Percentiles rank a stretch among this genome's conserved stretches.
These are phyloP conservation scores for Eucidaris tribuloides DNA, from an alignment of 35 echinoderm and acorn worm genomes.

Conservation along the genomic window DNA sequence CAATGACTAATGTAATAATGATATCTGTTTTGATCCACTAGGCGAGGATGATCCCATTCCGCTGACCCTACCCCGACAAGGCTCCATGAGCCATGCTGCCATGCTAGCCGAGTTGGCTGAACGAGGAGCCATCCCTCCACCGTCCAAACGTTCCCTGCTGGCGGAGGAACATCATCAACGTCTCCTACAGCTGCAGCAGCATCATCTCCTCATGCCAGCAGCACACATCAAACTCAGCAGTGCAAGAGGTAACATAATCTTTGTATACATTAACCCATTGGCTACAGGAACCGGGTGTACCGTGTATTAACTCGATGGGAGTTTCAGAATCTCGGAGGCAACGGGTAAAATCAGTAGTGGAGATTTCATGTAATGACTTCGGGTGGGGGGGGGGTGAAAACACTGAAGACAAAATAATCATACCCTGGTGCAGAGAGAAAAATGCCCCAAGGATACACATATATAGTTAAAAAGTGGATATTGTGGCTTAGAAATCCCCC, in stretches of 20 bases:
- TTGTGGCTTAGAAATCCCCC: too few species aligned
- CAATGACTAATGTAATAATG: too few species aligned
- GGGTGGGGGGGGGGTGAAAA: too few species aligned
- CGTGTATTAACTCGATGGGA: too few species aligned
- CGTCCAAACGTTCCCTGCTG: slow-evolving; percentile 69
- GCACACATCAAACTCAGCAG: slow-evolving; percentile 91
- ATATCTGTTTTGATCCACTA: too few species aligned
- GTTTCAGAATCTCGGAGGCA: not conserved
- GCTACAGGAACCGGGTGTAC: too few species aligned
- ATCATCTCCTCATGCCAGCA: slow-evolving; percentile 50
- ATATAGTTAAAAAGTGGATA: too few species aligned
- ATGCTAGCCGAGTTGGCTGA: slow-evolving; percentile 16
- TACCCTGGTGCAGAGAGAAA: too few species aligned
- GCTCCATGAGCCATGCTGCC: not conserved
- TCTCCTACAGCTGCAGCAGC: slow-evolving; percentile 70
- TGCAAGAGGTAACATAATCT: slow-evolving; percentile 47
- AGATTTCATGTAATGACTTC: too few species aligned
- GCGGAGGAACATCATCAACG: slow-evolving; percentile 72
- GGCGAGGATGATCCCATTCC: slow-evolving; percentile 7
- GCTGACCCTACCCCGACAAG: not conserved
- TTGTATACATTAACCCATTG: not conserved
- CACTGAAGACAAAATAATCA: too few species aligned
- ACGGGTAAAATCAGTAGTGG: too few species aligned
- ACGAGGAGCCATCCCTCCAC: slow-evolving; percentile 21
- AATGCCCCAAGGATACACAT: too few species aligned